Conservation (phyloP, 1,140 invertebrate species). For the Sweltsa coloradensis region DNA sequence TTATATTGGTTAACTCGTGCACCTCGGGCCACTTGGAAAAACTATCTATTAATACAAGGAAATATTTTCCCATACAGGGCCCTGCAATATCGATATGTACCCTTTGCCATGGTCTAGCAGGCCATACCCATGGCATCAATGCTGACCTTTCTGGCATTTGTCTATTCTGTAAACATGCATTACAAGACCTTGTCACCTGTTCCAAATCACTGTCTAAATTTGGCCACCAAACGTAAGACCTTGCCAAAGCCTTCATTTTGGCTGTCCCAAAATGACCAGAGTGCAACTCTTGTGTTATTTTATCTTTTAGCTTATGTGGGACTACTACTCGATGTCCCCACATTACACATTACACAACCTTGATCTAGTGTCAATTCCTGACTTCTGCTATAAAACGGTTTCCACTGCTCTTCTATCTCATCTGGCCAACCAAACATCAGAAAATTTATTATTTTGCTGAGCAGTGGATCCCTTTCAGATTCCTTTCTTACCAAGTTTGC, state of each 20-base stretch:
- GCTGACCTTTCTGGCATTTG: neutral
- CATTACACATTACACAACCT: slow-evolving; percentile 3
- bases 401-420: neutral
- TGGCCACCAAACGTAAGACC: slow-evolving; percentile 24
- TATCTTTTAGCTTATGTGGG: neutral
- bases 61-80: slow-evolving; percentile 12
- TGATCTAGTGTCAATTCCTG: neutral
- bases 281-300: slow-evolving; percentile 17
- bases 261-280: slow-evolving; percentile 20
- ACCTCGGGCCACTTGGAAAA: slow-evolving; percentile 20
- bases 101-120: slow-evolving; percentile 7
- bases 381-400: neutral
- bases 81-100: slow-evolving; percentile 19
- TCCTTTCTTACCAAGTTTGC: too few relatives aligned
- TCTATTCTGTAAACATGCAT: slow-evolving; percentile 1
- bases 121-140: neutral
- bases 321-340: slow-evolving; percentile 4
- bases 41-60: slow-evolving; percentile 20
- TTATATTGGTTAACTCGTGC: slow-evolving; percentile 2
- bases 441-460: neutral
- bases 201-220: slow-evolving; percentile 22
- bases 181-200: neutral
- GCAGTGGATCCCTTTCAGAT: neutral
- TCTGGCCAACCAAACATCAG: slow-evolving; percentile 3
- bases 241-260: slow-evolving; percentile 26